phyloP scores from a whole-genome alignment of 2,113 vertebrate genomes.

The Muscicapa adusta region DNA sequence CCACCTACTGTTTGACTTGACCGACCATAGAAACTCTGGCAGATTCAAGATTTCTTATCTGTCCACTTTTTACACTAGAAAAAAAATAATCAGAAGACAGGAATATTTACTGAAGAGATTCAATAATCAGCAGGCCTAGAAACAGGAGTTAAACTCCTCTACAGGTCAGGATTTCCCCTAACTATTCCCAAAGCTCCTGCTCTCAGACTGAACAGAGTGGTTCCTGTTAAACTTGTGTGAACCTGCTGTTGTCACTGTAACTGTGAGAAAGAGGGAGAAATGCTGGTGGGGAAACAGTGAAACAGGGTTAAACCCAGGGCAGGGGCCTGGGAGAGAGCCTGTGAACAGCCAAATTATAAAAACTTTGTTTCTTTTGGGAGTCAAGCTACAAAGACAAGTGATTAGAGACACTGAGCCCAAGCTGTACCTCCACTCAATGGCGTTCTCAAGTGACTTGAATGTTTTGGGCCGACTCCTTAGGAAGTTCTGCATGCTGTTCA shows the following conservation, averaged over 20 bases:
- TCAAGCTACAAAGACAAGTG: background rate
- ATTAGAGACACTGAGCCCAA: background rate
- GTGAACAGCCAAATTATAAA: background rate
- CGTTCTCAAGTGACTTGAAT: conserved; percentile 95
- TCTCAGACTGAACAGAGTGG: background rate
- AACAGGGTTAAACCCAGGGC: background rate
- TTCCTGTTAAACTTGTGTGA: accelerated
- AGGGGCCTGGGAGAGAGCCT: background rate
- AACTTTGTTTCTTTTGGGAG: background rate
- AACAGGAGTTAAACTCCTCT: background rate
- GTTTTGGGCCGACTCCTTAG: conserved; percentile 95
- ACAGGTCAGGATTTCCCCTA: background rate
- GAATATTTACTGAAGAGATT: background rate
- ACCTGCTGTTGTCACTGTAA: accelerated
- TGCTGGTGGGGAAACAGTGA: background rate
- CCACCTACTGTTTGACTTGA: conserved; percentile 92
- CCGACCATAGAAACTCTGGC: conserved; percentile 96
- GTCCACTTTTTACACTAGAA: conserved; percentile 93
- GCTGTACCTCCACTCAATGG: conserved; percentile 95
- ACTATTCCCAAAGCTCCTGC: background rate
- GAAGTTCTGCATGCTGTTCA: conserved; percentile 99
- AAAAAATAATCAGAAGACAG: background rate
- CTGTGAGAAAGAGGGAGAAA: background rate
- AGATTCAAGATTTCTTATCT: conserved; percentile 94
- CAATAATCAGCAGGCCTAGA: background rate